Evolutionary conservation across 2,888 invertebrate genomes (phyloP).

Genomic region (Merodon equestris): DNA sequence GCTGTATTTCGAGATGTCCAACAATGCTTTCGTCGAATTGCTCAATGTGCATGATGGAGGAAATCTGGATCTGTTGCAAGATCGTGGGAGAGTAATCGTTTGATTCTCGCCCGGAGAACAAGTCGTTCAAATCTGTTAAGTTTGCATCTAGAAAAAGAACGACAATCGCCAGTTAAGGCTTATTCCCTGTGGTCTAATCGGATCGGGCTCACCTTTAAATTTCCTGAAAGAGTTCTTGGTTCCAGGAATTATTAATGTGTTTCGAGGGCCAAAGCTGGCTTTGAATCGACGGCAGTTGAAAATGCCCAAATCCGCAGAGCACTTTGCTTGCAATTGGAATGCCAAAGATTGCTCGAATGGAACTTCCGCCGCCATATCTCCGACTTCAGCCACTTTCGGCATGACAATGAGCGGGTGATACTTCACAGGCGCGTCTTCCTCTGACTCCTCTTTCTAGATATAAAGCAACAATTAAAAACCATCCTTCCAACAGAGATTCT

Average conservation of each 20-base stretch:
- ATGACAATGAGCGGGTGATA: conserved; percentile 75
- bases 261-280: conserved; percentile 87
- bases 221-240: conserved; percentile 74
- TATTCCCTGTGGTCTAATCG: too few species aligned
- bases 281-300: conserved; percentile 84
- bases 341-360: conserved; percentile 77
- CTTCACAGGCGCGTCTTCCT: conserved; percentile 63
- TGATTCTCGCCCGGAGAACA: conserved; percentile 72
- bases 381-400: conserved; percentile 79
- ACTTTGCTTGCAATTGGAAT: conserved; percentile 74
- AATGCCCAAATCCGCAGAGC: conserved; percentile 81
- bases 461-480: background rate
- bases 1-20: conserved; percentile 83
- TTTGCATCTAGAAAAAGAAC: conserved; percentile 55
- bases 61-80: conserved; percentile 74
- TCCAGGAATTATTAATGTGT: conserved; percentile 81
- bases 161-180: background rate
- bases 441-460: background rate
- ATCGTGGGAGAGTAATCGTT: conserved; percentile 74
- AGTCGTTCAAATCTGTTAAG: conserved; percentile 63
- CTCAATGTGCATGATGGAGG: conserved; percentile 71
- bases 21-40: conserved; percentile 81
- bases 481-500: background rate
- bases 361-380: conserved; percentile 77
- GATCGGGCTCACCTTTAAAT: conserved; percentile 70